Conservation (phyloP, 2,113 vertebrate species). For the Dicrurus megarhynchus region DNA sequence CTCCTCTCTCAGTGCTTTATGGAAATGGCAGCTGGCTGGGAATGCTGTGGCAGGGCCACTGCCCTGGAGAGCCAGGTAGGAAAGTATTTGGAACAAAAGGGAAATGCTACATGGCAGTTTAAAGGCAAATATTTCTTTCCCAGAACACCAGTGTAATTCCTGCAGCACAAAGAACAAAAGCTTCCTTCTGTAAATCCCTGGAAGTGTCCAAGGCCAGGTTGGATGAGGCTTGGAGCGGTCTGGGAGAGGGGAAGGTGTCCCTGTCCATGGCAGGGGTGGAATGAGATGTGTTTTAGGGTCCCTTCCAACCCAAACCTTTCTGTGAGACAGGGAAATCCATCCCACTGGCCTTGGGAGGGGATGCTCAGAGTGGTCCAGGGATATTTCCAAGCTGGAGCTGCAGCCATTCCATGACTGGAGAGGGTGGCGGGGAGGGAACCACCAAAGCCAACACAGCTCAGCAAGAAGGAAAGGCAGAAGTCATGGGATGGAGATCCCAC, state of each 20-base stretch:
- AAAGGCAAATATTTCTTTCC: neutral
- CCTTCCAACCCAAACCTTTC: neutral
- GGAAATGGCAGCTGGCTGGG: rapidly evolving
- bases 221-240: neutral
- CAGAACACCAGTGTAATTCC: neutral
- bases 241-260: neutral
- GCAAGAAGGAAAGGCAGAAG: neutral
- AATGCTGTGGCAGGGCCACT: neutral
- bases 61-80: neutral
- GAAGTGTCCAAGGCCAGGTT: neutral
- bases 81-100: rapidly evolving
- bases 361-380: neutral
- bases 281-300: neutral
- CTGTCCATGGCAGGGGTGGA: neutral
- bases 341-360: neutral
- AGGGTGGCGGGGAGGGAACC: neutral
- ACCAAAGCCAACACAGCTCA: neutral
- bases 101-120: neutral
- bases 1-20: neutral
- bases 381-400: neutral
- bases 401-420: neutral
- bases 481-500: neutral
- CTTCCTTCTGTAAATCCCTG: neutral
- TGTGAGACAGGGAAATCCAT: neutral
- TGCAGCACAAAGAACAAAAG: neutral